Base-by-base conservation (phyloP, 1,140 invertebrate genomes). In the Ooceraea biroi region DNA sequence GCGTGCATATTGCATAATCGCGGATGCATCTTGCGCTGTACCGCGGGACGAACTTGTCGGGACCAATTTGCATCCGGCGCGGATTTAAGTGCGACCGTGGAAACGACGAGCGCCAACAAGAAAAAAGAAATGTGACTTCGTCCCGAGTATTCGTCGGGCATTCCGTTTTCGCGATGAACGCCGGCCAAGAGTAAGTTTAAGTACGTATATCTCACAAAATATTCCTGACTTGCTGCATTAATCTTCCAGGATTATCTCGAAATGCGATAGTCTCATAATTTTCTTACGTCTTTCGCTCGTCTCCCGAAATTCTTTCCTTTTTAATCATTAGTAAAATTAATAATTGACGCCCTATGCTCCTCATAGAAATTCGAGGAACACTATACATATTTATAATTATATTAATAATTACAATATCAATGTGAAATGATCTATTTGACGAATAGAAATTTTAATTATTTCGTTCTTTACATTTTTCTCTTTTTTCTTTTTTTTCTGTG, bases 1-100 rank as follows among this genome's bases (percentile, higher is more conserved):
- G 11, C 60, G 44, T 44, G 10, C 17, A 60, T 73, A 60, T 71
- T 25, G 27, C n/a, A 25, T 52, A 73, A 60, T 73, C 22, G 60
- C 58, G 52, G 46, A 60, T 61, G 57, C 10, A 74, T 61, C 25
- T 12, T 14, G 17, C 36, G 71, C 60, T 61, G 22, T 44, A 27
- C 57, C 46, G 72, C 22, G 41, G 36, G 72, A 74, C 52, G 55
- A 46, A 60, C 41, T 61, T 61, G 55, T 44, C 61, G 36, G 36
- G 41, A 74, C 22, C 60, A 74, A 74, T 74, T 74, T 61, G 41
- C 72, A 46, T 74, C 41, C 27, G 66, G 65, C 74, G 74, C 50
- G 50, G 72, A 72, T 68, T 74, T 65, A 69, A 74, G 58, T 68
- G 80, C 52, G 60, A 1, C 44, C 44, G 1, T 58, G 46, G n/a